Evolutionary conservation across 2,888 invertebrate species (phyloP).

Genomic region (Corythucha ciliata): DNA sequence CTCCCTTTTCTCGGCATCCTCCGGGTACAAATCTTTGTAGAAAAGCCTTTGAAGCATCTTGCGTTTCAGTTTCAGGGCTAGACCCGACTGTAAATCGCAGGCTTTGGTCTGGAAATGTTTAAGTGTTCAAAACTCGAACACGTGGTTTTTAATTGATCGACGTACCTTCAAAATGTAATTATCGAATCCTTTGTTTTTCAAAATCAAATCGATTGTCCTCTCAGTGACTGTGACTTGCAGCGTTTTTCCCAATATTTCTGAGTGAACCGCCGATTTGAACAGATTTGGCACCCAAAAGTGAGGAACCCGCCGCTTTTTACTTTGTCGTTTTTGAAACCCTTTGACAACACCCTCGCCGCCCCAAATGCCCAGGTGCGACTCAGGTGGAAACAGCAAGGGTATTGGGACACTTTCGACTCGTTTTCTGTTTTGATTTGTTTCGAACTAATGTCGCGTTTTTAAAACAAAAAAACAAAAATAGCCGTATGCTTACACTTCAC

Average conservation of each 20-base stretch:
- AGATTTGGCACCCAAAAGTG: conserved; percentile 82
- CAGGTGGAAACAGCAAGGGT: conserved; percentile 65
- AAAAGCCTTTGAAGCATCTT: conserved; percentile 66
- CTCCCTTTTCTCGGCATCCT: conserved; percentile 56
- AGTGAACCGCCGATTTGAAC: conserved; percentile 70
- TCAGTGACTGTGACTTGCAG: conserved; percentile 75
- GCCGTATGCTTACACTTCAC: conserved; percentile 51
- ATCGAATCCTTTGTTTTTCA: conserved; percentile 87
- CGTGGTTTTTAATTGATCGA: too few species aligned
- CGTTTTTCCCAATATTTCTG: conserved; percentile 79
- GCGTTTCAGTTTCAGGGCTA: conserved; percentile 78
- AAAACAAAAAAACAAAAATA: neutral
- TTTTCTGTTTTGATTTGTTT: conserved; percentile 40
- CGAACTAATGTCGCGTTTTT: too few species aligned
- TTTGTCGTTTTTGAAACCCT: conserved; percentile 58
- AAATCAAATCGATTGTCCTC: conserved; percentile 72
- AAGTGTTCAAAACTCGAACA: neutral
- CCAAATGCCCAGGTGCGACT: conserved; percentile 82
- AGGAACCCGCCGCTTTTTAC: conserved; percentile 55
- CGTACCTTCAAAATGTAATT: conserved; percentile 77
- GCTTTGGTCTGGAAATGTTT: conserved; percentile 63
- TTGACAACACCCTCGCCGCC: conserved; percentile 91
- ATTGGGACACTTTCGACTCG: conserved; percentile 68
- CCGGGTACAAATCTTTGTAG: conserved; percentile 50
- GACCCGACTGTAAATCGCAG: conserved; percentile 75